These are phyloP conservation scores for Limnephilus rhombicus DNA, from an alignment of 2,888 invertebrate species.

Conservation along the genomic window DNA sequence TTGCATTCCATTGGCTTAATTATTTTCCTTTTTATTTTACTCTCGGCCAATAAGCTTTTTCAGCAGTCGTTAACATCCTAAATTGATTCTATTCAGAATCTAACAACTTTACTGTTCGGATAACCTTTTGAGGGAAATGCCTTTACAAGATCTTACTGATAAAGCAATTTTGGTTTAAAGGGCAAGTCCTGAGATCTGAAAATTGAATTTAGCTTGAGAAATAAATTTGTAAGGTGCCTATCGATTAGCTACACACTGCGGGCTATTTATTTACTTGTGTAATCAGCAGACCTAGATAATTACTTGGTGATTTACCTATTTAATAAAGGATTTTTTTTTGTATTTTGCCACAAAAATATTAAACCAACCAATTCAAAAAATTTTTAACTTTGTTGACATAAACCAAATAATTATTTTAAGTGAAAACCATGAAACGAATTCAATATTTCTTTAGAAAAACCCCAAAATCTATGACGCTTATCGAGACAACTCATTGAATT, in stretches of 20 bases:
- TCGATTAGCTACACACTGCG: not conserved
- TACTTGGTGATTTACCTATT: not conserved
- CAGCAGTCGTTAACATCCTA: not conserved
- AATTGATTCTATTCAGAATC: not conserved
- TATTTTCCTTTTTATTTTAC: not conserved
- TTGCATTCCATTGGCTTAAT: not conserved
- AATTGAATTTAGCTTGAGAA: not conserved
- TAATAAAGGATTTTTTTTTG: no score
- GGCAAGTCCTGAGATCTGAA: not conserved
- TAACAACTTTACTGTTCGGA: not conserved
- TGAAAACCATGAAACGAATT: no score
- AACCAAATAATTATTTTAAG: no score
- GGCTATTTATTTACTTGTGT: not conserved
- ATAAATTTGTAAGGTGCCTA: not conserved
- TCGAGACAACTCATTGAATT: no score
- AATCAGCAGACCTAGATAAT: not conserved
- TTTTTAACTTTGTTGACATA: no score
- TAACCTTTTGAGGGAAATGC: not conserved
- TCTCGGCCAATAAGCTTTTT: not conserved
- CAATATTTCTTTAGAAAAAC: no score
- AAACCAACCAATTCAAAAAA: no score
- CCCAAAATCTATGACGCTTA: no score
- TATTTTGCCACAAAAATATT: no score
- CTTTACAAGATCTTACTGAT: slow-evolving; percentile 64
- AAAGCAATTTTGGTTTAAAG: not conserved